A percentile compares a stretch with the other conserved stretches of the same genome.
Evolutionary conservation across 2,113 vertebrate genomes (phyloP).

Genomic region (Pogona vitticeps): DNA sequence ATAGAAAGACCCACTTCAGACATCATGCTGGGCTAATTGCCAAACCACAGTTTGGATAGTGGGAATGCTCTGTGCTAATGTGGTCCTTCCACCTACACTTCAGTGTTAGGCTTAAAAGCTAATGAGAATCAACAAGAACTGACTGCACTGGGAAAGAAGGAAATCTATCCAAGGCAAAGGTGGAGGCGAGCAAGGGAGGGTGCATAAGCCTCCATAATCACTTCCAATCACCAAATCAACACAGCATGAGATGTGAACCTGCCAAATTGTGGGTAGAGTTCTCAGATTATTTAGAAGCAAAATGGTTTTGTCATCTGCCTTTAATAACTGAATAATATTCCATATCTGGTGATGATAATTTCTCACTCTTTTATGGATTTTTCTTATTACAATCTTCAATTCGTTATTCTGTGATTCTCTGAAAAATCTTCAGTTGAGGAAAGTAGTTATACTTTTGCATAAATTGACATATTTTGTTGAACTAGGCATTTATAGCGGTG

Average conservation of each 20-base stretch:
- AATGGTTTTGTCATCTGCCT: background rate
- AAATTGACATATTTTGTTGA: constrained; percentile 2
- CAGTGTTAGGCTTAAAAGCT: background rate
- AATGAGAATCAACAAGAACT: background rate
- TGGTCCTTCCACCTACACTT: too few relatives aligned
- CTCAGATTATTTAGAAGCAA: background rate
- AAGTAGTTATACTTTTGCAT: background rate
- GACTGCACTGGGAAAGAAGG: background rate
- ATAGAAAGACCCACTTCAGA: background rate
- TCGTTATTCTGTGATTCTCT: background rate
- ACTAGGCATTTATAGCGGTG: background rate
- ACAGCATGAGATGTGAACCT: background rate
- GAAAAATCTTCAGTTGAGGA: background rate
- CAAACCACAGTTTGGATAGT: background rate
- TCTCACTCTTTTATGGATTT: background rate
- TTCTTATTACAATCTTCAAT: background rate
- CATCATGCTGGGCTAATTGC: background rate
- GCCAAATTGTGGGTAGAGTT: background rate
- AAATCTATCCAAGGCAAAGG: background rate
- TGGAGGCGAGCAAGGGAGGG: too few relatives aligned
- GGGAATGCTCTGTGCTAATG: too few relatives aligned
- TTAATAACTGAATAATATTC: background rate
- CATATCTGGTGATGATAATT: background rate
- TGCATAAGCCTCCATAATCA: background rate
- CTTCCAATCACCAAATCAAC: background rate